These are phyloP conservation scores for Caenorhabditis briggsae DNA, from an alignment of 1,140 invertebrate species.

Conservation along the genomic window DNA sequence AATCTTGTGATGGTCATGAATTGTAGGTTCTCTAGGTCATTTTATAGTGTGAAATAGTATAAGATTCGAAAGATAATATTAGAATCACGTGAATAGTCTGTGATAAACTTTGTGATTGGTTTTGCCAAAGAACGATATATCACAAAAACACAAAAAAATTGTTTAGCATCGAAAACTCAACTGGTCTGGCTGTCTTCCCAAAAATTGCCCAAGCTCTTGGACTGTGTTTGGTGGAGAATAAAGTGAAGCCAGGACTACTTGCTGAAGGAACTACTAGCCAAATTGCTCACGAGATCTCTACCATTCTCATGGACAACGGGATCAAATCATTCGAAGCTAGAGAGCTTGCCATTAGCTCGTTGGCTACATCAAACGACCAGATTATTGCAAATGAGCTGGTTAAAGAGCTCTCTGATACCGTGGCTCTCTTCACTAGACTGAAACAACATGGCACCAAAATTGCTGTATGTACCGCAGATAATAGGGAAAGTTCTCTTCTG, in stretches of 20 bases:
- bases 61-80: not conserved
- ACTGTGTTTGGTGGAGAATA: slow-evolving; percentile 65
- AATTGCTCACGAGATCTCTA: slow-evolving; percentile 76
- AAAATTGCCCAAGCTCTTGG: slow-evolving; percentile 6
- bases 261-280: slow-evolving; percentile 79
- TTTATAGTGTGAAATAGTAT: not conserved
- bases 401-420: slow-evolving; percentile 76
- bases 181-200: not conserved
- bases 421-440: slow-evolving; percentile 79
- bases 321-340: slow-evolving; percentile 65
- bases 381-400: slow-evolving; percentile 10
- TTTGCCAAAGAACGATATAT: too few species aligned
- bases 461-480: slow-evolving; percentile 80
- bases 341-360: not conserved
- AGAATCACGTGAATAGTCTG: not conserved
- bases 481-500: slow-evolving; percentile 77
- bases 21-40: not conserved
- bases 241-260: slow-evolving; percentile 79
- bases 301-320: slow-evolving; percentile 78
- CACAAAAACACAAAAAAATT: too few species aligned
- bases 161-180: slow-evolving; percentile 23
- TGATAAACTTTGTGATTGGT: not conserved
- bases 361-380: not conserved
- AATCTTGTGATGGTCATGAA: not conserved
- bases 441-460: slow-evolving; percentile 79